phyloP scores from a whole-genome alignment of 2,113 vertebrate species.

The Gallinago media region DNA sequence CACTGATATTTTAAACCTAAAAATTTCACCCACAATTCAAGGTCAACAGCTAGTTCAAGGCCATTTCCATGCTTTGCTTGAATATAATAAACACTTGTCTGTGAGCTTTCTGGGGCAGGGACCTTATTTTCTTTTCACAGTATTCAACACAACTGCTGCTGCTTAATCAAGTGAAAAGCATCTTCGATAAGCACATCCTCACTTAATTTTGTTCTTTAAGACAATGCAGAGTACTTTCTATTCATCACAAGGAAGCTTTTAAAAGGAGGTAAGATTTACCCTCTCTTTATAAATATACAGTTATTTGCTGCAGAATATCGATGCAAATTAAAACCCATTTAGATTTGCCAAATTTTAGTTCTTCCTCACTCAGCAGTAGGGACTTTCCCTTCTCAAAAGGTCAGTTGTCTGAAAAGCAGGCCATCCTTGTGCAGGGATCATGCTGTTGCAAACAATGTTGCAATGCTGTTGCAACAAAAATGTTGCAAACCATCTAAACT shows the following conservation, averaged over 20 bases:
- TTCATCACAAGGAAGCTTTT: not conserved
- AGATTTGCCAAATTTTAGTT: not conserved
- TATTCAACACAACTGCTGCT: not conserved
- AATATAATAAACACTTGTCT: not conserved
- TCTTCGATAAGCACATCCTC: not conserved
- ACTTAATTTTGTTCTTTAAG: not conserved
- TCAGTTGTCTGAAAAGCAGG: conserved; percentile 12
- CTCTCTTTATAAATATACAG: not conserved
- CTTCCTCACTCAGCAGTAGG: conserved; percentile 2
- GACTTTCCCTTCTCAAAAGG: not conserved
- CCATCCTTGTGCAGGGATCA: too few relatives aligned
- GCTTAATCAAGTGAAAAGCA: not conserved
- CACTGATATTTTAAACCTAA: not conserved
- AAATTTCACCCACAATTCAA: not conserved
- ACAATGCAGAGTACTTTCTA: not conserved
- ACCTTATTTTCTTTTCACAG: not conserved
- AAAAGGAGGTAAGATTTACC: not conserved
- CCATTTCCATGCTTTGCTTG: not conserved
- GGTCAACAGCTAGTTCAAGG: conserved; percentile 17
- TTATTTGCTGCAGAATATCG: not conserved
- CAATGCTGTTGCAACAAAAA: not conserved
- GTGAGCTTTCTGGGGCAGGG: not conserved
- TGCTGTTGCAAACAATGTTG: too few relatives aligned
- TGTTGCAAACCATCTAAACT: not conserved
- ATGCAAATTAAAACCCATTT: not conserved